phyloP scores from a whole-genome alignment of 2,113 vertebrate species.

The Trachemys scripta region DNA sequence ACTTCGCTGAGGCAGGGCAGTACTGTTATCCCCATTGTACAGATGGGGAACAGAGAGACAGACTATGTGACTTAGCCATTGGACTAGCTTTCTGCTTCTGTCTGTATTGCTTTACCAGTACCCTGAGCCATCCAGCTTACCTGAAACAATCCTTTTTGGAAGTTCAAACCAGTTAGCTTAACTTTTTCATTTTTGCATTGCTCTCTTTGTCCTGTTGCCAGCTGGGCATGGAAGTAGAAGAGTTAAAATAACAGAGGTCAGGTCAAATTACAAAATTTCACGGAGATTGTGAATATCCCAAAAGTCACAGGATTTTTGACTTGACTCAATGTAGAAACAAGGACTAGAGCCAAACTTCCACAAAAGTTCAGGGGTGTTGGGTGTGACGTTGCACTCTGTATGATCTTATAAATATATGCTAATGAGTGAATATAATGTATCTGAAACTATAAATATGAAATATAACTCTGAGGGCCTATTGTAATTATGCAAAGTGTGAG shows the following conservation, averaged over 20 bases:
- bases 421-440: no score
- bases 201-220: background rate
- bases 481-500: no score
- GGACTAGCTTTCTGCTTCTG: background rate
- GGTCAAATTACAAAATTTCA: background rate
- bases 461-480: no score
- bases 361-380: background rate
- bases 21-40: background rate
- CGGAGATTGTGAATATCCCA: background rate
- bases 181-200: background rate
- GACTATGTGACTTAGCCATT: background rate
- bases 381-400: no score
- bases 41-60: background rate
- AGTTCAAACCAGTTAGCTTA: background rate
- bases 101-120: background rate
- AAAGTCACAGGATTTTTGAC: background rate
- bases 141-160: background rate
- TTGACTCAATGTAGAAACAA: background rate
- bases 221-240: background rate
- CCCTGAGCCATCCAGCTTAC: background rate
- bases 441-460: no score
- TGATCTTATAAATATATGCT: no score
- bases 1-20: accelerated
- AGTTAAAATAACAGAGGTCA: background rate
- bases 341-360: background rate